Evolutionary conservation across 2,797 vertebrate species (phyloP).

Genomic region (Catostomus latipinnis): DNA sequence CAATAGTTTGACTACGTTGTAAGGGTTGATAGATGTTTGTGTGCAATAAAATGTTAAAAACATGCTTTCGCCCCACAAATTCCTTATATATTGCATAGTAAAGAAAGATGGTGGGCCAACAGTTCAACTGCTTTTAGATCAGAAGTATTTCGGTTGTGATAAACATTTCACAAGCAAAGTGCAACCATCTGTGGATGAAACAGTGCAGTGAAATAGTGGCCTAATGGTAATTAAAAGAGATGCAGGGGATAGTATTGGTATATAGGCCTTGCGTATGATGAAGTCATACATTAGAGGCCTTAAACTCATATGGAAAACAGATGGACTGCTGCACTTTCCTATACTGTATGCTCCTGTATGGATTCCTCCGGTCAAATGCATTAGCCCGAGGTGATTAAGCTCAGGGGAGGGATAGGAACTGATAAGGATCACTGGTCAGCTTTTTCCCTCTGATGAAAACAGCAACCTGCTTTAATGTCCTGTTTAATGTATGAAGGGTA

Average conservation of each 20-base stretch:
- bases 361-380: constrained; percentile 43
- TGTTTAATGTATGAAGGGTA: constrained; percentile 14
- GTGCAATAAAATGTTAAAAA: neutral
- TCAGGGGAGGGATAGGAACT: constrained; percentile 36
- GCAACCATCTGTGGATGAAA: constrained; percentile 58
- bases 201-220: constrained; percentile 37
- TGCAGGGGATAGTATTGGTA: constrained; percentile 48
- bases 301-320: constrained; percentile 54
- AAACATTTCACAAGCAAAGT: constrained; percentile 49
- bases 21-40: neutral
- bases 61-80: neutral
- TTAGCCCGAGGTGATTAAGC: constrained; percentile 46
- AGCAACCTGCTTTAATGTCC: neutral
- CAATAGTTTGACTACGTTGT: neutral
- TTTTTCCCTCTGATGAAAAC: constrained; percentile 11
- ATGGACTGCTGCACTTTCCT: constrained; percentile 42
- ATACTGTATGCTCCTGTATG: constrained; percentile 26
- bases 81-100: constrained; percentile 23
- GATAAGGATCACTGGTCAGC: constrained; percentile 50
- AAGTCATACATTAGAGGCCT: constrained; percentile 43
- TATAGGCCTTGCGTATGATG: constrained; percentile 44
- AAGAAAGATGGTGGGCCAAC: constrained; percentile 16
- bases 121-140: constrained; percentile 33
- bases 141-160: constrained; percentile 49
- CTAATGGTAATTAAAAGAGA: constrained; percentile 57